These are phyloP conservation scores for Heteromurus nitidus DNA, from an alignment of 2,888 invertebrate genomes.

Conservation along the genomic window DNA sequence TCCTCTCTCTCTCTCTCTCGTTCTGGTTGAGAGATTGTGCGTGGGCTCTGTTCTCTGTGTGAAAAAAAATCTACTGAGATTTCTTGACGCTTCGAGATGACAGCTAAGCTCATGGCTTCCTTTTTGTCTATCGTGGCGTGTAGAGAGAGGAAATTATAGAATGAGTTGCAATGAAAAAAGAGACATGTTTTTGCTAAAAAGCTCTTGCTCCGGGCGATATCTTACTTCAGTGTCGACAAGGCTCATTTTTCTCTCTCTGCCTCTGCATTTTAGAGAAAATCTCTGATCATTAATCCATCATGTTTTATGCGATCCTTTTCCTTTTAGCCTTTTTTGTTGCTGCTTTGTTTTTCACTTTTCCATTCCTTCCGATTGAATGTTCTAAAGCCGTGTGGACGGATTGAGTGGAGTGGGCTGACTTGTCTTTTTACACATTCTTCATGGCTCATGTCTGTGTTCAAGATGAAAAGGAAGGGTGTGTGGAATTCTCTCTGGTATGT, in stretches of 20 bases:
- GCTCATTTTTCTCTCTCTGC: background rate
- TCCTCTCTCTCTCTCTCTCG: no score
- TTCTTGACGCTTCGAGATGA: slow-evolving; percentile 10
- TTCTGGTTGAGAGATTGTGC: background rate
- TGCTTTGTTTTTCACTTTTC: no score
- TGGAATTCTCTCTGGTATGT: no score
- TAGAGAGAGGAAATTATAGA: no score
- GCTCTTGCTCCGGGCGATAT: background rate
- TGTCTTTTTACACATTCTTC: no score
- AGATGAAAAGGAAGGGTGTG: no score
- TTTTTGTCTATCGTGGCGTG: background rate
- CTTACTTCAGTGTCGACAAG: background rate
- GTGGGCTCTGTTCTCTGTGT: background rate
- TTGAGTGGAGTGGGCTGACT: no score
- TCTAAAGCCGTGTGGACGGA: no score
- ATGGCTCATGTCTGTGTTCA: no score
- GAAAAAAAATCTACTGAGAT: background rate
- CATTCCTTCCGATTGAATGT: no score
- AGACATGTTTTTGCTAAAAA: background rate
- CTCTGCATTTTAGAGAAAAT: background rate
- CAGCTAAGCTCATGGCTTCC: background rate
- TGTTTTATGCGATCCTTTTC: no score
- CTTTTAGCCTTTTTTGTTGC: no score
- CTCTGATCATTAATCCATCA: background rate
- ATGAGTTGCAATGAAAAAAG: background rate